These are phyloP conservation scores for Neoarius graeffei DNA, from an alignment of 2,113 vertebrate genomes.

Conservation along the genomic window DNA sequence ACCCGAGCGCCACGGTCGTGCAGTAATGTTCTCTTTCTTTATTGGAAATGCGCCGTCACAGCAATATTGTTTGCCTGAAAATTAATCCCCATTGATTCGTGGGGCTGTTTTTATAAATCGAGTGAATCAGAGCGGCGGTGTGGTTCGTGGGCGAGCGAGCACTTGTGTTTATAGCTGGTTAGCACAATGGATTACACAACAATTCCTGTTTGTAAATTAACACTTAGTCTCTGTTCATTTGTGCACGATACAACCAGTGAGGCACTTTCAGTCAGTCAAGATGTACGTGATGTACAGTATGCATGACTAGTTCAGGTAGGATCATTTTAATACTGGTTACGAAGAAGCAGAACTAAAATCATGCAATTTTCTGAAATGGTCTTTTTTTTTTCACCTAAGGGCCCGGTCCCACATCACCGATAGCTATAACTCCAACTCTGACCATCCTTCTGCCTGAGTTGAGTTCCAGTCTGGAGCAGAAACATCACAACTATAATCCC, in stretches of 20 bases:
- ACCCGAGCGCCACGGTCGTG: constrained; percentile 64
- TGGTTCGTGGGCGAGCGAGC: constrained; percentile 21
- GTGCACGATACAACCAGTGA: neutral
- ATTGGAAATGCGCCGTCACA: constrained; percentile 67
- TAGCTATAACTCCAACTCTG: too few relatives aligned
- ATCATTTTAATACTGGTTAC: too few relatives aligned
- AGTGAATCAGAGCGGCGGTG: constrained; percentile 57
- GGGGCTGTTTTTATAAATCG: constrained; percentile 72
- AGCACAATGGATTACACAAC: neutral
- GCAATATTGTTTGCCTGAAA: constrained; percentile 66
- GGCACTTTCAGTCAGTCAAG: neutral
- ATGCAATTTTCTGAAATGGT: neutral
- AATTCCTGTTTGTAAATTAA: neutral
- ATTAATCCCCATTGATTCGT: constrained; percentile 77
- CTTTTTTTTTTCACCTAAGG: neutral
- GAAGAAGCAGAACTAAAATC: neutral
- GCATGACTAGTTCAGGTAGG: neutral
- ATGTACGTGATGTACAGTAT: neutral
- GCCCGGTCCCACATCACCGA: too few relatives aligned
- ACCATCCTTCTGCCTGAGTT: too few relatives aligned
- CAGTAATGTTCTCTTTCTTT: constrained; percentile 65
- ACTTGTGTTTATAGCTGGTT: neutral
- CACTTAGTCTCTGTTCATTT: neutral
- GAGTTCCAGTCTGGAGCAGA: too few relatives aligned
- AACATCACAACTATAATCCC: too few relatives aligned